Conservation (phyloP, 2,888 invertebrate species). For the Sisyra terminalis region DNA sequence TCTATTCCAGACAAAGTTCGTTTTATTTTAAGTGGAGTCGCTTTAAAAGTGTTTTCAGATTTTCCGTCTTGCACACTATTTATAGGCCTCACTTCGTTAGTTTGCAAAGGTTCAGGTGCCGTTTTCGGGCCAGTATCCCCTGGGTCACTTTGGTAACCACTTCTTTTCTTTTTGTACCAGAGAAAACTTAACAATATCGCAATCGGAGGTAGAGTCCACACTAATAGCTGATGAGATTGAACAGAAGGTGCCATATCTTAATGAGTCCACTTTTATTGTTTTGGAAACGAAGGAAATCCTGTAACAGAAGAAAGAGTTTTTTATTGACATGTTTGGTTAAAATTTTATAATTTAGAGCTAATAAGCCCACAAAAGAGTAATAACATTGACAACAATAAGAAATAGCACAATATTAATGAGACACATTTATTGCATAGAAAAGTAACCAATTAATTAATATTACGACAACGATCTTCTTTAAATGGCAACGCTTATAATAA, state of each 20-base stretch:
- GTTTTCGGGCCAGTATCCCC: constrained; percentile 35
- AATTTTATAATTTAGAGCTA: too few species aligned
- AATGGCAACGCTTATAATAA: too few species aligned
- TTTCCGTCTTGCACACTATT: constrained; percentile 13
- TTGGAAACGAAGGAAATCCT: constrained; percentile 31
- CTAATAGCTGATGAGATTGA: constrained; percentile 51
- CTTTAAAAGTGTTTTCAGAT: constrained; percentile 20
- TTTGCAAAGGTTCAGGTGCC: constrained; percentile 22
- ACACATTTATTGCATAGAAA: too few species aligned
- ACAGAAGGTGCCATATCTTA: constrained; percentile 48
- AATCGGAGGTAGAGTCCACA: constrained; percentile 65
- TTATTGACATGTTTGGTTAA: too few species aligned
- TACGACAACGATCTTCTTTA: too few species aligned
- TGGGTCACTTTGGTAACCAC: constrained; percentile 56
- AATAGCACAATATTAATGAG: too few species aligned
- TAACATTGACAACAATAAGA: too few species aligned
- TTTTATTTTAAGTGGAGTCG: constrained; percentile 19
- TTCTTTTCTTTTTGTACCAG: constrained; percentile 70
- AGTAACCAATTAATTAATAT: too few species aligned
- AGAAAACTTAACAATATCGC: constrained; percentile 62
- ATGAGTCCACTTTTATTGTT: constrained; percentile 51
- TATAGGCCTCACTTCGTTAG: constrained; percentile 9
- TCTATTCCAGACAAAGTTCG: constrained; percentile 36
- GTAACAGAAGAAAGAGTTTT: constrained; percentile 15
- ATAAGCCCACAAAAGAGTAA: too few species aligned